Evolutionary conservation across 2,797 vertebrate species (phyloP), one percentile per base, ranked within the genome.

Genomic region (Gymnoscopelus braueri): DNA sequence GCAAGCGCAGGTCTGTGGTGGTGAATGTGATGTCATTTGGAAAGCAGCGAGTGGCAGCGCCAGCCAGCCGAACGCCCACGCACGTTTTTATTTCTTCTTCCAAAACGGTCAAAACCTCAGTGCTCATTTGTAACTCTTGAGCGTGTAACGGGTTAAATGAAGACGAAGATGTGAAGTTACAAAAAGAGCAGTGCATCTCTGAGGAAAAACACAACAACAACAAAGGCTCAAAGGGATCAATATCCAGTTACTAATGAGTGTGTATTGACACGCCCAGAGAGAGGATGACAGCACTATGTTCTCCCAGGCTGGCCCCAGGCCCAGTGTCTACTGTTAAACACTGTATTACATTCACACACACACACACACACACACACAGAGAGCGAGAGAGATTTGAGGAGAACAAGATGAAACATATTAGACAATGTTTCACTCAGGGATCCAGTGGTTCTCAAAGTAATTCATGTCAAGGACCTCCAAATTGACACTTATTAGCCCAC

Each of bases 371-470:
- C 48, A 70, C 55, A 78, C 53, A 71, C 50, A 67, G 75, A 39
- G 61, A 71, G 73, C 66, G 5, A 63, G 39, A 60, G 2, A 29
- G 26, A 29, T 29, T 29, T 29, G 26, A 29, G 26, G 26, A 66
- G 51, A 77, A 60, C 10, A 60, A 65, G 50, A 53, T 6, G 19
- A 56, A 61, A 79, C 76, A 59, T 75, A 80, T 77, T 74, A 54
- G 15, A 81, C 71, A 71, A 80, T 68, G 4, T 78, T 75, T 60
- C 62, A 49, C 51, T 78, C 69, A 19, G 19, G 19, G 19, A 19
- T 19, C 19, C 19, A 19, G 19, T 19, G 19, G 19, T 19, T 19
- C 19, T 19, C 19, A 19, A 19, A 19, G 1, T 19, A 19, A 19
- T 19, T 19, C 19, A 19, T 19, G 19, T 19, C 19, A 19, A 19